Conservation (phyloP, 2,888 invertebrate species). For the Bursaphelenchus okinawaensis region DNA sequence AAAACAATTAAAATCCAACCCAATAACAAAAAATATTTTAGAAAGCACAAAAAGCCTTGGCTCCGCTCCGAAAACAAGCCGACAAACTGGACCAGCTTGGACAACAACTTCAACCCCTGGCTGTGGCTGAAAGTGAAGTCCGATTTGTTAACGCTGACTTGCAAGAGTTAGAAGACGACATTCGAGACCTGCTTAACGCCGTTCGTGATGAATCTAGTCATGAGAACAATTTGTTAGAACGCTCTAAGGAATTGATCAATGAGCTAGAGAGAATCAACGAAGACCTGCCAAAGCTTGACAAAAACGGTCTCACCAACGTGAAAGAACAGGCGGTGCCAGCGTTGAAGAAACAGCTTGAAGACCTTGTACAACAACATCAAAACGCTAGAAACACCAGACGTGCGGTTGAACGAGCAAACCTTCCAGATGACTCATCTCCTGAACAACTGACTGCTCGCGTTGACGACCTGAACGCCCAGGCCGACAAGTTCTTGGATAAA, state of each 20-base stretch:
- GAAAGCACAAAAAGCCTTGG: slow-evolving; percentile 3
- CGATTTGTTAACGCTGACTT: slow-evolving; percentile 20
- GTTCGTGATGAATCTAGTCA: slow-evolving; percentile 18
- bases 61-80: background rate
- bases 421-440: slow-evolving; percentile 2
- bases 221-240: slow-evolving; percentile 17
- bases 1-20: background rate
- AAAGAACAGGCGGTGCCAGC: slow-evolving; percentile 1
- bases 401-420: background rate
- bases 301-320: background rate
- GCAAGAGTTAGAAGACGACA: slow-evolving; percentile 19
- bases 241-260: background rate
- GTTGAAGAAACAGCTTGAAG: slow-evolving; percentile 1
- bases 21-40: background rate
- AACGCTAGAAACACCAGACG: background rate
- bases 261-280: slow-evolving; percentile 5
- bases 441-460: slow-evolving; percentile 5
- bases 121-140: slow-evolving; percentile 15
- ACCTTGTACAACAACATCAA: slow-evolving; percentile 7
- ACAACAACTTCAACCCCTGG: slow-evolving; percentile 16
- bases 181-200: slow-evolving; percentile 23
- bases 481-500: background rate
- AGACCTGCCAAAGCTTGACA: background rate
- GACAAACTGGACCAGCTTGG: slow-evolving; percentile 8
- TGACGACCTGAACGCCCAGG: background rate